These are phyloP conservation scores for Cyrtorhinus lividipennis DNA, from an alignment of 1,140 invertebrate genomes.

Conservation along the genomic window DNA sequence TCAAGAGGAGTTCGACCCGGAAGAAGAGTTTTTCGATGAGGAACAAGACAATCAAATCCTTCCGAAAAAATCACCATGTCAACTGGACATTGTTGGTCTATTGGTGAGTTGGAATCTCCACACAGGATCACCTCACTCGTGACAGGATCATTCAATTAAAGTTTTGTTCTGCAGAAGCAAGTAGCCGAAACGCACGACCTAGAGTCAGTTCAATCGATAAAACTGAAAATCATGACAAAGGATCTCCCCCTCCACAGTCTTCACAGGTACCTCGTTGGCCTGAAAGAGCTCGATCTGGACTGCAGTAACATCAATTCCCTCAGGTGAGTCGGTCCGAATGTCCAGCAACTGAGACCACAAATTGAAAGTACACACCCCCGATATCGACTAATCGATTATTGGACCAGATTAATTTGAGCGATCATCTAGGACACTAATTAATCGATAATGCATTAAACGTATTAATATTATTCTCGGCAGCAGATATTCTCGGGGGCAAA, in stretches of 20 bases:
- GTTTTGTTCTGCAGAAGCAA: slow-evolving; percentile 20
- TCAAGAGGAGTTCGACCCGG: not conserved
- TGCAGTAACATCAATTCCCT: slow-evolving; percentile 46
- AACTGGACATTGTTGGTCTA: slow-evolving; percentile 1
- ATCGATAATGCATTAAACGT: no score
- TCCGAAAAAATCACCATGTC: not conserved
- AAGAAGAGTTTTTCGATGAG: not conserved
- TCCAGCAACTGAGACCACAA: not conserved
- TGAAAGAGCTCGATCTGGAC: slow-evolving; percentile 42
- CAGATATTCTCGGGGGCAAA: no score
- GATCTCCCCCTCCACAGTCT: slow-evolving; percentile 43
- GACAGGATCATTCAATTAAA: no score
- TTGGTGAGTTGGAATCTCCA: not conserved
- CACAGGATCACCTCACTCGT: no score
- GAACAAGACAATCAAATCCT: not conserved
- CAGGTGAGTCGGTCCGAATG: slow-evolving; percentile 19
- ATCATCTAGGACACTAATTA: no score
- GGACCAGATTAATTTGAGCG: no score
- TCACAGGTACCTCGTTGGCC: slow-evolving; percentile 39
- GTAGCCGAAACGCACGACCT: slow-evolving; percentile 18
- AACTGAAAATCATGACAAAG: slow-evolving; percentile 42
- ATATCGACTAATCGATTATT: no score
- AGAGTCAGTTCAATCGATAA: slow-evolving; percentile 27
- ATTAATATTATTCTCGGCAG: no score
- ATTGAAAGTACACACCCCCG: no score